phyloP scores from a whole-genome alignment of 1,140 invertebrate species.

The Bombus waltoni region DNA sequence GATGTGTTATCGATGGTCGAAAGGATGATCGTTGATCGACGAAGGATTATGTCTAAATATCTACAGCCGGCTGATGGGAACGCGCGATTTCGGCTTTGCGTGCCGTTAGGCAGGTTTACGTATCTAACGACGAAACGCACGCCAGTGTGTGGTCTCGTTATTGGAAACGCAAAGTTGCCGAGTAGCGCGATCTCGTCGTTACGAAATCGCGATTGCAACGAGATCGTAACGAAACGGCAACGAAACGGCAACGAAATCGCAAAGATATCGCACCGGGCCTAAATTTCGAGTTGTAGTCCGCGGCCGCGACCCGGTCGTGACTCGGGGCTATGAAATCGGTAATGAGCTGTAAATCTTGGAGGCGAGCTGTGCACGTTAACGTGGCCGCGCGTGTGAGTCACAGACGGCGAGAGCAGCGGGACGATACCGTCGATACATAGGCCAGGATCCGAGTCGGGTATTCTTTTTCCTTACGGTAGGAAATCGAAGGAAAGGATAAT shows the following conservation, averaged over 20 bases:
- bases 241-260: not conserved
- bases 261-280: not conserved
- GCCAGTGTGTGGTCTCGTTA: not conserved
- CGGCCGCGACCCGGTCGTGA: conserved; percentile 61
- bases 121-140: not conserved
- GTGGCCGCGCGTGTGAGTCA: conserved; percentile 68
- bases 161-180: not conserved
- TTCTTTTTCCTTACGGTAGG: conserved; percentile 70
- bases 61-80: not conserved
- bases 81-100: not conserved
- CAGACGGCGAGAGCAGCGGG: conserved; percentile 59
- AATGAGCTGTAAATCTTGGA: conserved; percentile 81
- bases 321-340: conserved; percentile 78
- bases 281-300: conserved; percentile 28
- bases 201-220: not conserved
- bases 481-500: conserved; percentile 81
- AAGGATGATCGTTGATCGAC: not conserved
- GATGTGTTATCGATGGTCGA: not conserved
- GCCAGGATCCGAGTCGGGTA: conserved; percentile 54
- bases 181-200: too few species aligned
- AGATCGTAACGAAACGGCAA: not conserved
- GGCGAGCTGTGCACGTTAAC: conserved; percentile 38
- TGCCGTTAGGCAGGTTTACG: not conserved
- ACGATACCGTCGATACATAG: conserved; percentile 52
- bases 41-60: not conserved